Conservation (phyloP, 2,888 invertebrate species). For the Phalangium opilio region DNA sequence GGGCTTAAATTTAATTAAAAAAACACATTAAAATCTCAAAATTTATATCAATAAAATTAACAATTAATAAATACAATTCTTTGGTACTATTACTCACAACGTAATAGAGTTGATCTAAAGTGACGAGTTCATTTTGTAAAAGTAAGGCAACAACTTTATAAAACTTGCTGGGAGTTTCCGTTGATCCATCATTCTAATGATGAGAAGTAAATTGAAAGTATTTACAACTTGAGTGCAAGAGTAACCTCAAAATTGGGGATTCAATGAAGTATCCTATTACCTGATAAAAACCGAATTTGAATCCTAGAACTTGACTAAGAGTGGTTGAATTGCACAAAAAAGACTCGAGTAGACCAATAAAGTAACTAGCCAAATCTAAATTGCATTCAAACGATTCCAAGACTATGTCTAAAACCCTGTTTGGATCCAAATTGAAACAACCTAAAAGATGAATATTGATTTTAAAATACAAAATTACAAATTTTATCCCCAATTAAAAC, state of each 20-base stretch:
- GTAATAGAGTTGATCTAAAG: slow-evolving; percentile 67
- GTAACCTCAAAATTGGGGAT: no score
- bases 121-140: slow-evolving; percentile 70
- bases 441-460: slow-evolving; percentile 40
- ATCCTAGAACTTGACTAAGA: slow-evolving; percentile 85
- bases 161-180: slow-evolving; percentile 57
- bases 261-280: slow-evolving; percentile 11
- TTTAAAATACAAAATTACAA: no score
- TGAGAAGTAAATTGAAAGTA: no score
- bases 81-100: slow-evolving; percentile 6
- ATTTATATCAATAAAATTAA: no score
- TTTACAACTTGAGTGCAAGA: no score
- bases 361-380: slow-evolving; percentile 44
- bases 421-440: slow-evolving; percentile 97
- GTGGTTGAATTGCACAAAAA: slow-evolving; percentile 78
- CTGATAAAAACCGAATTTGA: slow-evolving; percentile 57
- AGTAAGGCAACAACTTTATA: slow-evolving; percentile 80
- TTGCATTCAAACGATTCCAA: slow-evolving; percentile 80
- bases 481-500: no score
- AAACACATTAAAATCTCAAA: no score
- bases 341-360: slow-evolving; percentile 67
- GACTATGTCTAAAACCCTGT: slow-evolving; percentile 87
- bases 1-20: no score
- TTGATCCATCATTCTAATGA: slow-evolving; percentile 41
- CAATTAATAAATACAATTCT: no score